Conservation (phyloP, 2,888 invertebrate genomes). For the Zonitis immaculata region DNA sequence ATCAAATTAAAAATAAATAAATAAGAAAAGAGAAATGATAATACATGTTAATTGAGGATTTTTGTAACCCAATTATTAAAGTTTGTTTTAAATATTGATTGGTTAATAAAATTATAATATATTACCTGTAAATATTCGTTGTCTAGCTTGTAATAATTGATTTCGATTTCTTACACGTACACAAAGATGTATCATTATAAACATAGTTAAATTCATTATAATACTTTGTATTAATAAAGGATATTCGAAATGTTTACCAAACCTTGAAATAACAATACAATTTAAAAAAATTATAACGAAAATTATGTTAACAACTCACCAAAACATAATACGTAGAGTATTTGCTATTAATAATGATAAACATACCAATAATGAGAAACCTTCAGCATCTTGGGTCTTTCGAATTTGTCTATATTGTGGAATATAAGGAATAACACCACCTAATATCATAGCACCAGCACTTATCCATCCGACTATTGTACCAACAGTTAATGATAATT, state of each 20-base stretch:
- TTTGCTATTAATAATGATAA: slow-evolving; percentile 92
- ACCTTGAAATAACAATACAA: slow-evolving; percentile 63
- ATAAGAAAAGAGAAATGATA: slow-evolving; percentile 8
- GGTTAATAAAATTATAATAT: slow-evolving; percentile 23
- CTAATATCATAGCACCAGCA: slow-evolving; percentile 88
- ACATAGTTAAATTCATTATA: slow-evolving; percentile 96
- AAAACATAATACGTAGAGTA: slow-evolving; percentile 94
- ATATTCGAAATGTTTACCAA: slow-evolving; percentile 95
- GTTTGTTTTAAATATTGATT: slow-evolving; percentile 26
- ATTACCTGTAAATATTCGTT: slow-evolving; percentile 79
- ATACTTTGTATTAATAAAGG: slow-evolving; percentile 94
- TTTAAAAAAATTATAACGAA: neutral
- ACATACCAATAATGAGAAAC: slow-evolving; percentile 96
- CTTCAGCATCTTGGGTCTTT: slow-evolving; percentile 87
- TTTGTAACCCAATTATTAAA: slow-evolving; percentile 13
- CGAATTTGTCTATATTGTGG: slow-evolving; percentile 94
- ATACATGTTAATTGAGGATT: neutral
- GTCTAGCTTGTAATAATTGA: slow-evolving; percentile 68
- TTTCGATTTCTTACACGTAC: slow-evolving; percentile 79
- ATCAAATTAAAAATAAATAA: slow-evolving; percentile 6
- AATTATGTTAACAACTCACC: slow-evolving; percentile 60
- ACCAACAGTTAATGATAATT: slow-evolving; percentile 67
- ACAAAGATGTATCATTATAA: slow-evolving; percentile 91
- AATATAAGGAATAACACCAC: slow-evolving; percentile 92
- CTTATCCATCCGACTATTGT: slow-evolving; percentile 75